Evolutionary conservation across 2,113 vertebrate species (phyloP).

Genomic region (Microtus ochrogaster): DNA sequence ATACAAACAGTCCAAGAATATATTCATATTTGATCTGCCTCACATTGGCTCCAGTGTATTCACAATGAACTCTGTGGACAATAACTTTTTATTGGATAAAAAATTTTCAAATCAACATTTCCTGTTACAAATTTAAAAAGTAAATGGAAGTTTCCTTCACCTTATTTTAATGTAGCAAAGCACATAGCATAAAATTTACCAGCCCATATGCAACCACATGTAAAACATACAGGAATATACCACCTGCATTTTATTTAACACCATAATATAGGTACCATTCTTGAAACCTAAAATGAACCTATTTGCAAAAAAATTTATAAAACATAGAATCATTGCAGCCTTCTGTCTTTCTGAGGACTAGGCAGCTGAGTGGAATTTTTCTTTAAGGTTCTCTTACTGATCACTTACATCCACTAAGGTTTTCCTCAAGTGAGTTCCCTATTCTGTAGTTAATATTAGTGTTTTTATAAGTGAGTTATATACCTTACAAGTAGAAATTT

Average conservation of each 20-base stretch:
- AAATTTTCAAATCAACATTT: neutral
- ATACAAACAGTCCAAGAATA: too few species aligned
- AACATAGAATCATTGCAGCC: neutral
- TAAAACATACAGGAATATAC: neutral
- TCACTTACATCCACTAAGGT: neutral
- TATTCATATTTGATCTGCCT: neutral
- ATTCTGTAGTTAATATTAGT: neutral
- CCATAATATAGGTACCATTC: neutral
- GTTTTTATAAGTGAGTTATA: neutral
- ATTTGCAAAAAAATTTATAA: neutral
- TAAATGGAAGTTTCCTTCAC: neutral
- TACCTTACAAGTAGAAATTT: neutral
- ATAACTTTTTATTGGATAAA: neutral
- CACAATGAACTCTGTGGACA: neutral
- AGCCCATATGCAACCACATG: neutral
- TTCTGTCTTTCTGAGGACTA: neutral
- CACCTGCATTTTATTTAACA: neutral
- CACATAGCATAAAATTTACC: neutral
- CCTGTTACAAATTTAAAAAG: neutral
- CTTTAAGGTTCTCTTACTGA: neutral
- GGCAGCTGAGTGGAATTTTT: neutral
- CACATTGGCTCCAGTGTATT: neutral
- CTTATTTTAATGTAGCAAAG: constrained; percentile 13
- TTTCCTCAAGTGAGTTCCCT: neutral
- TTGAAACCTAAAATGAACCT: neutral